Conservation (phyloP, 2,113 vertebrate genomes). For the Psittacara wagleri region DNA sequence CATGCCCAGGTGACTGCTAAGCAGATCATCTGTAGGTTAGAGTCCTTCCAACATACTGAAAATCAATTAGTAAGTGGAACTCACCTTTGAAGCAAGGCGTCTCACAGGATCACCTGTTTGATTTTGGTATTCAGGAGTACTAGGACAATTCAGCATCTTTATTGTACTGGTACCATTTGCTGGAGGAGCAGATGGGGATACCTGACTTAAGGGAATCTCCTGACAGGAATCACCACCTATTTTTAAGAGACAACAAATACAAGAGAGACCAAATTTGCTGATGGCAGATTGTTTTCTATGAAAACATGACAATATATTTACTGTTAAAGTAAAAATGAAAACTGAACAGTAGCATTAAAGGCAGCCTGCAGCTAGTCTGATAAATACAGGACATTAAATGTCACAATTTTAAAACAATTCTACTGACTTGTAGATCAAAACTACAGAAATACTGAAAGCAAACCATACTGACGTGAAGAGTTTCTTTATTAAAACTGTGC, state of each 20-base stretch:
- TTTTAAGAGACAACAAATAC: background rate
- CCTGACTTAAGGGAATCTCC: slow-evolving; percentile 87
- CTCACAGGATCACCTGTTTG: slow-evolving; percentile 82
- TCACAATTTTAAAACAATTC: background rate
- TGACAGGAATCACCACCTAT: slow-evolving; percentile 77
- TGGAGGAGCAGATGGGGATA: slow-evolving; percentile 73
- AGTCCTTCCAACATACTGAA: background rate
- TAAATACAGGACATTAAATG: background rate
- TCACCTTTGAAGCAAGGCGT: slow-evolving; percentile 90
- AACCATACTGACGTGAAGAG: background rate
- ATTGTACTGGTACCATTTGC: slow-evolving; percentile 66
- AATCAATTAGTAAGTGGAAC: background rate
- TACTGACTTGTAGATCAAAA: background rate
- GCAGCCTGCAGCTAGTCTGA: background rate
- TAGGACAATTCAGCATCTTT: slow-evolving; percentile 69
- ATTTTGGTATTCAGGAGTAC: slow-evolving; percentile 78
- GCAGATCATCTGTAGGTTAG: background rate
- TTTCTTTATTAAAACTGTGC: background rate
- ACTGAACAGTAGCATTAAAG: background rate
- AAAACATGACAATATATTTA: background rate
- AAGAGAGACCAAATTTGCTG: background rate
- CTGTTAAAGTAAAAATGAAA: background rate
- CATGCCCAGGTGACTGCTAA: background rate
- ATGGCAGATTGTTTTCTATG: background rate
- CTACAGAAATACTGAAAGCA: background rate